Conservation (phyloP, 2,888 invertebrate species). For the Gari tellinella region DNA sequence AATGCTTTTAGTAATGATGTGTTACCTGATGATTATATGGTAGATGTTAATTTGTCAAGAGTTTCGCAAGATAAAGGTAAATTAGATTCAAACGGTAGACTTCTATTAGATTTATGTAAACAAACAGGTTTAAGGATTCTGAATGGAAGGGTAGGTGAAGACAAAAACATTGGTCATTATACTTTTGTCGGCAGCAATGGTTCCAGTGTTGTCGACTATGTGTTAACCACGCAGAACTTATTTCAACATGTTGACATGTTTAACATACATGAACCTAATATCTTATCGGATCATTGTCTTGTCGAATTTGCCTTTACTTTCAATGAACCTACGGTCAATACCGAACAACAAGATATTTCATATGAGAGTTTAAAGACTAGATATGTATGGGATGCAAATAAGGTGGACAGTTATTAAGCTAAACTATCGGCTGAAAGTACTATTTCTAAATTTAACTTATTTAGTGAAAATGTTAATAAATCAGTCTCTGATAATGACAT, state of each 20-base stretch:
- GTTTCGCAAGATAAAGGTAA: too few relatives aligned
- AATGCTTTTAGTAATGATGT: not conserved
- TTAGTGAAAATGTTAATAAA: too few relatives aligned
- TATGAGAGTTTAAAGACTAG: too few relatives aligned
- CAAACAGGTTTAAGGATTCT: conserved; percentile 20
- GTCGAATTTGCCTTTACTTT: conserved; percentile 1
- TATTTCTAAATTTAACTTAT: too few relatives aligned
- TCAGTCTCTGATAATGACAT: too few relatives aligned
- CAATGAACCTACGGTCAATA: not conserved
- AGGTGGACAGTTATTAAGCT: too few relatives aligned
- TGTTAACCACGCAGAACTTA: conserved; percentile 3
- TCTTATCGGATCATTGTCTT: conserved; percentile 13
- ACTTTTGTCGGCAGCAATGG: conserved; percentile 21
- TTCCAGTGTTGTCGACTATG: not conserved
- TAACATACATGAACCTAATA: conserved; percentile 9
- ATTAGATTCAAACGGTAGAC: too few relatives aligned
- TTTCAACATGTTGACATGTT: not conserved
- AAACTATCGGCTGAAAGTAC: too few relatives aligned
- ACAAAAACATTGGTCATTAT: conserved; percentile 4
- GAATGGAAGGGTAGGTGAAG: conserved; percentile 18
- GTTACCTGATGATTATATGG: too few relatives aligned
- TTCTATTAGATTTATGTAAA: conserved; percentile 24
- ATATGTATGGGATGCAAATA: too few relatives aligned
- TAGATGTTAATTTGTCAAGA: not conserved
- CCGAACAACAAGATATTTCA: not conserved